phyloP scores from a whole-genome alignment of 2,888 invertebrate genomes.

The Acholoe squamosa region DNA sequence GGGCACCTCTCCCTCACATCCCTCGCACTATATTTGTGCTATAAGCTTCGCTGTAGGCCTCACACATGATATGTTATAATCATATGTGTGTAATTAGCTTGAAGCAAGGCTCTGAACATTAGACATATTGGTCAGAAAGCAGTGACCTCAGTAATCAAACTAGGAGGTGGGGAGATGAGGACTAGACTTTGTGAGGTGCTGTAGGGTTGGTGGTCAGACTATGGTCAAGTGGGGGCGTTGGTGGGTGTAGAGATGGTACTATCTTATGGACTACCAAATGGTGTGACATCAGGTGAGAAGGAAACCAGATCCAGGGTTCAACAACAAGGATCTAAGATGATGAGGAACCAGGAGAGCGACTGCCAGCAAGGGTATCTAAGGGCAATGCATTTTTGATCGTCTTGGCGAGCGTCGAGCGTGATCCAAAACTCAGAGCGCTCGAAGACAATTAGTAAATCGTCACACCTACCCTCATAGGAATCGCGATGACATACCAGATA shows the following conservation, averaged over 20 bases:
- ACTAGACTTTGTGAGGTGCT: too few species aligned
- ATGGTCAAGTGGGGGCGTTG: background rate
- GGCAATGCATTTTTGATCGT: conserved; percentile 16
- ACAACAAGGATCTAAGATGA: background rate
- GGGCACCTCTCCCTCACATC: too few species aligned
- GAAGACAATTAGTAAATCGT: conserved; percentile 17
- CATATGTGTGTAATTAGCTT: too few species aligned
- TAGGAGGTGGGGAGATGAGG: too few species aligned
- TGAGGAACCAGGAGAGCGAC: conserved; percentile 11
- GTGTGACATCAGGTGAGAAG: background rate
- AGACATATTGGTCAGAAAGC: too few species aligned
- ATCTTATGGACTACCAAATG: background rate
- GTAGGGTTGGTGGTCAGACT: too few species aligned
- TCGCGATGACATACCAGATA: too few species aligned
- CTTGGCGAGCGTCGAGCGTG: conserved; percentile 55
- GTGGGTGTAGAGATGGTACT: conserved; percentile 4
- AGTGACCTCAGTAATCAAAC: too few species aligned
- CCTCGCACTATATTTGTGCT: background rate
- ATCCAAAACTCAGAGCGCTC: conserved; percentile 45
- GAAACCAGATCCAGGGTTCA: background rate
- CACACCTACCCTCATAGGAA: background rate
- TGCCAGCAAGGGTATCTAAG: background rate
- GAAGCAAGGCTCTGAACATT: too few species aligned
- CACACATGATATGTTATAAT: too few species aligned
- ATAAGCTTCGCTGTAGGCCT: too few species aligned